Percentiles rank a stretch among this genome's conserved stretches.
These are phyloP conservation scores for Aythya fuligula DNA, from an alignment of 2,797 vertebrate genomes.

Conservation along the genomic window DNA sequence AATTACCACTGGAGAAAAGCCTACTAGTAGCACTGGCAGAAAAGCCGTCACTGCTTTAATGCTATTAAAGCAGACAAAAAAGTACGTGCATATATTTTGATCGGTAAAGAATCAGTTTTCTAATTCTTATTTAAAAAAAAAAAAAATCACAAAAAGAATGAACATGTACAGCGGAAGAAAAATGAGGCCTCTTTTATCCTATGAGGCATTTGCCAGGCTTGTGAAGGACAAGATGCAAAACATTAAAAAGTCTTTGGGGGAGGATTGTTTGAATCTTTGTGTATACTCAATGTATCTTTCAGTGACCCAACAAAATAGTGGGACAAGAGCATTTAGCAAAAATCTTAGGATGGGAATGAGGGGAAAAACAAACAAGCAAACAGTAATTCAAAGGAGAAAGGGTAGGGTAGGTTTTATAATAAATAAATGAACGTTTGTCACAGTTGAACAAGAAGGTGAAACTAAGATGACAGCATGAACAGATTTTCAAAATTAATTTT, in stretches of 20 bases:
- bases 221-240: not conserved
- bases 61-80: not conserved
- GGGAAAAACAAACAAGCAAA: not conserved
- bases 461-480: not conserved
- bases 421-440: not conserved
- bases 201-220: not conserved
- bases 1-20: conserved; percentile 32
- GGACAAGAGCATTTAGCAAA: not conserved
- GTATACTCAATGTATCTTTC: not conserved
- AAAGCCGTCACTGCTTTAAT: not conserved
- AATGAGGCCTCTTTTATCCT: not conserved
- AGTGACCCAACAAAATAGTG: not conserved
- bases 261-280: not conserved
- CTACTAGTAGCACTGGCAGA: not conserved
- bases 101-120: not conserved
- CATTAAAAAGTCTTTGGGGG: not conserved
- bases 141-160: not conserved
- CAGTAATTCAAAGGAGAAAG: not conserved
- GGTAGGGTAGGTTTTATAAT: not conserved
- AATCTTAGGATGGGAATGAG: not conserved
- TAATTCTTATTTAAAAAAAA: not conserved
- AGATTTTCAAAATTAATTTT: not conserved
- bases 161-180: not conserved
- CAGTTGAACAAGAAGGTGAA: not conserved
- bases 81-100: not conserved